A percentile compares a stretch with the other conserved stretches of the same genome.
Conservation (phyloP, 2,888 invertebrate species). For the Drosophila trichaetosa region DNA sequence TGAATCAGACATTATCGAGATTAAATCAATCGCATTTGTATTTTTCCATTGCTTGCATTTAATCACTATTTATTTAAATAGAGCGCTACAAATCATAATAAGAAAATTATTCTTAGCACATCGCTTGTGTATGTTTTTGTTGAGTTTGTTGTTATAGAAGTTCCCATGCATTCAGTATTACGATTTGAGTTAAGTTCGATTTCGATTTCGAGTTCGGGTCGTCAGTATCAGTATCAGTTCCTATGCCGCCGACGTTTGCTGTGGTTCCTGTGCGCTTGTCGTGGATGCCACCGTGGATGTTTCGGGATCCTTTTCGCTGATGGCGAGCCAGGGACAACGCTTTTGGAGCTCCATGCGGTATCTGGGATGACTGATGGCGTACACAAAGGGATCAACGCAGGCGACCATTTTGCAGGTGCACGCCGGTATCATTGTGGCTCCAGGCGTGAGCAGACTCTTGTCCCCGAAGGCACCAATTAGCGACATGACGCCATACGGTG, state of each 20-base stretch:
- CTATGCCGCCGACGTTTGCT: constrained; percentile 83
- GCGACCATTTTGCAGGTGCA: constrained; percentile 95
- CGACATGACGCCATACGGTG: constrained; percentile 94
- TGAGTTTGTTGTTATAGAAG: constrained; percentile 39
- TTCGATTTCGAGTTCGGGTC: constrained; percentile 14
- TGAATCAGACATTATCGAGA: background rate
- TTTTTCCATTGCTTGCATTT: constrained; percentile 53
- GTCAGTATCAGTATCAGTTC: constrained; percentile 11
- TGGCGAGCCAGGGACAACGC: constrained; percentile 90
- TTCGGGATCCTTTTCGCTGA: constrained; percentile 88
- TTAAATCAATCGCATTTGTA: background rate
- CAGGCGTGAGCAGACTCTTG: constrained; percentile 88
- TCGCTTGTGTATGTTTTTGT: background rate
- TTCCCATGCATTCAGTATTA: constrained; percentile 54
- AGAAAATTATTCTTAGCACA: constrained; percentile 2
- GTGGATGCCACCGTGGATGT: constrained; percentile 86
- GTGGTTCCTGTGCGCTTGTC: constrained; percentile 75
- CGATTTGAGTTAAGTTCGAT: constrained; percentile 28
- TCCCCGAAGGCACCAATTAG: constrained; percentile 93
- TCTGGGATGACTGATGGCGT: constrained; percentile 95
- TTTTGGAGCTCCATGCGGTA: constrained; percentile 93
- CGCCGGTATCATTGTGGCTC: constrained; percentile 93
- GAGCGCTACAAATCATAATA: constrained; percentile 53
- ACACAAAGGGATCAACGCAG: constrained; percentile 96
- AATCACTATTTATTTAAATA: constrained; percentile 56